These are phyloP conservation scores for Calidris pugnax DNA, from an alignment of 2,113 vertebrate genomes.

Conservation along the genomic window DNA sequence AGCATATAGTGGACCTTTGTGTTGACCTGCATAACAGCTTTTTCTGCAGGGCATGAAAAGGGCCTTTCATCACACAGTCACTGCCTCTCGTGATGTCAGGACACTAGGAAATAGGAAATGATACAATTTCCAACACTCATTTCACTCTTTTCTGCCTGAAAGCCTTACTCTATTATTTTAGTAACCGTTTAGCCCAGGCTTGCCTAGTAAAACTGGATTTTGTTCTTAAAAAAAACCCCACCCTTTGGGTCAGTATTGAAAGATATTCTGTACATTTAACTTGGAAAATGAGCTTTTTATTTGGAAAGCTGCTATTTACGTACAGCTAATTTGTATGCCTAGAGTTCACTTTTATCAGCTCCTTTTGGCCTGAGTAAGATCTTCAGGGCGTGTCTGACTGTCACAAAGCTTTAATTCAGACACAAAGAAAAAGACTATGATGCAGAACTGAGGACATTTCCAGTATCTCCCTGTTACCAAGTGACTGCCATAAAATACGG, in stretches of 20 bases:
- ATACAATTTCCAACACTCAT: not conserved
- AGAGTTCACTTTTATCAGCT: not conserved
- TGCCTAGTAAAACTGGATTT: not conserved
- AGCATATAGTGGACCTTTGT: conserved; percentile 43
- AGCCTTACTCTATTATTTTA: not conserved
- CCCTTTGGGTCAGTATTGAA: not conserved
- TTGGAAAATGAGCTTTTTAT: not conserved
- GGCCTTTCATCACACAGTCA: conserved; percentile 7
- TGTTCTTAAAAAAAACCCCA: not conserved
- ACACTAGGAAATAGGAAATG: not conserved
- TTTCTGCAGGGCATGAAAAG: conserved; percentile 29
- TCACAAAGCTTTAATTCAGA: not conserved
- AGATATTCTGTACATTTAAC: not conserved
- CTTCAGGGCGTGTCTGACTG: not conserved
- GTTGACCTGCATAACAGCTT: conserved; percentile 18
- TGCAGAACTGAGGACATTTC: not conserved
- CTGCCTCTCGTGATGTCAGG: not conserved
- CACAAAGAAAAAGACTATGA: not conserved
- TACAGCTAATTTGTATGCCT: not conserved
- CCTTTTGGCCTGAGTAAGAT: not conserved
- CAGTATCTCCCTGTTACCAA: not conserved
- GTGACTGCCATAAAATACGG: not conserved
- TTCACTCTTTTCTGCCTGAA: not conserved
- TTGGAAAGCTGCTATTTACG: not conserved
- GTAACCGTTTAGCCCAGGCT: not conserved